Conservation (phyloP, 2,113 vertebrate genomes). For the Smithornis capensis region DNA sequence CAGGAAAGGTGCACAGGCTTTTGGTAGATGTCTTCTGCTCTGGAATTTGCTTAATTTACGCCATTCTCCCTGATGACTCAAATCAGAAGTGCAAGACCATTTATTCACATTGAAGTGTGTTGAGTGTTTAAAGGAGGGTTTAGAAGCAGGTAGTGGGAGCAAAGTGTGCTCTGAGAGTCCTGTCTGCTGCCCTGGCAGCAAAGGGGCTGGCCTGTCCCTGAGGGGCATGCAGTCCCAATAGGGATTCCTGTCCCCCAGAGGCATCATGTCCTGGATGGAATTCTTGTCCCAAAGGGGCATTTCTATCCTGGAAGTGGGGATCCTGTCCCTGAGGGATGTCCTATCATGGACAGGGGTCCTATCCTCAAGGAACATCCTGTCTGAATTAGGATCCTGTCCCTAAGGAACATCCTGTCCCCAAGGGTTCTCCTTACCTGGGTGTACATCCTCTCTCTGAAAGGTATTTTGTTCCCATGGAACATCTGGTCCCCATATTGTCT, state of each 20-base stretch:
- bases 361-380: background rate
- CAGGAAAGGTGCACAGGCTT: background rate
- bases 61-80: accelerated
- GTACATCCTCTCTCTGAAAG: background rate
- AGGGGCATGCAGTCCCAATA: background rate
- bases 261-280: background rate
- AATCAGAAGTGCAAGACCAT: background rate
- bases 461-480: background rate
- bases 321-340: background rate
- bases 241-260: background rate
- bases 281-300: background rate
- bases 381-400: background rate
- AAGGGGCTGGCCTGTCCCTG: background rate
- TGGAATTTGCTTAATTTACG: background rate
- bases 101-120: background rate
- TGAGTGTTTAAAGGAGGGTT: background rate
- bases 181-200: background rate
- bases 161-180: background rate
- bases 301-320: background rate
- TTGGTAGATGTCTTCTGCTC: background rate
- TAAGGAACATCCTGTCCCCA: background rate
- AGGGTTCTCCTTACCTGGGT: background rate
- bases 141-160: background rate
- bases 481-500: background rate
- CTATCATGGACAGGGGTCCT: background rate